phyloP scores from a whole-genome alignment of 2,113 vertebrate genomes.

The Anolis sagrei region DNA sequence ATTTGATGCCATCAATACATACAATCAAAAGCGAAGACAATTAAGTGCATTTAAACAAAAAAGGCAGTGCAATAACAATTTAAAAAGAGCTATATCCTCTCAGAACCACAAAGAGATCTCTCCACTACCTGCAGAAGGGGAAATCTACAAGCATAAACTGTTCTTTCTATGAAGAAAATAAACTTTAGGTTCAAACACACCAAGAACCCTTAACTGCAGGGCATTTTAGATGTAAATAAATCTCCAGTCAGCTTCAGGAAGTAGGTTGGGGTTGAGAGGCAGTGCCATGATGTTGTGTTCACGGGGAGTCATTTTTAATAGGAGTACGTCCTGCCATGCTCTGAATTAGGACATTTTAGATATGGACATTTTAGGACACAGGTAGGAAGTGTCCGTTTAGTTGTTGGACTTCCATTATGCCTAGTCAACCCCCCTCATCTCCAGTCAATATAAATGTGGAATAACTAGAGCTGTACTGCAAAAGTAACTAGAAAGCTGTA shows the following conservation, averaged over 20 bases:
- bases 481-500: too few species aligned
- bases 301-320: not conserved
- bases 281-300: not conserved
- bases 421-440: too few species aligned
- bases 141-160: not conserved
- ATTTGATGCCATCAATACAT: too few species aligned
- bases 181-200: conserved; percentile 48
- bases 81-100: too few species aligned
- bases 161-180: conserved; percentile 43
- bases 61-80: too few species aligned
- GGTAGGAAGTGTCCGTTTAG: too few species aligned
- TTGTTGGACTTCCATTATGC: too few species aligned
- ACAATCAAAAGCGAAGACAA: too few species aligned
- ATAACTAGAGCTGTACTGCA: too few species aligned
- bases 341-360: not conserved
- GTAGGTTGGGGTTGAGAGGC: not conserved
- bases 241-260: not conserved
- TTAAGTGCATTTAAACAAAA: too few species aligned
- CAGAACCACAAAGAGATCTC: not conserved
- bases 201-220: not conserved
- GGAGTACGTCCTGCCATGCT: not conserved
- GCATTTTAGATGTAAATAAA: not conserved
- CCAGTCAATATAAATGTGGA: too few species aligned
- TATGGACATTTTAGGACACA: not conserved
- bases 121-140: conserved; percentile 3